Conservation (phyloP, 2,888 invertebrate genomes). For the Eilema griseolum region DNA sequence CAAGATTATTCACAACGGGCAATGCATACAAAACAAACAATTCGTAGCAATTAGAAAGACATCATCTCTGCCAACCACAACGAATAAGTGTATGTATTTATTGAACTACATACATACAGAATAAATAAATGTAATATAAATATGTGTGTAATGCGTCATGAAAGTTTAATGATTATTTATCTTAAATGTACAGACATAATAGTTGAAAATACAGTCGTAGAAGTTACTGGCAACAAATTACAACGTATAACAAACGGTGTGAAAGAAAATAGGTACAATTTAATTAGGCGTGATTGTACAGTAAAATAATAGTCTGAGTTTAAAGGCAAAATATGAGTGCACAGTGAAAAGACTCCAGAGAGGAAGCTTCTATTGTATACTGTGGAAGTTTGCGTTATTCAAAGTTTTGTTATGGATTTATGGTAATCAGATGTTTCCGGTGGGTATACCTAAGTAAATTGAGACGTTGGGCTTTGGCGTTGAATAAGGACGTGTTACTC, state of each 20-base stretch:
- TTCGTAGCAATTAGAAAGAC: too few species aligned
- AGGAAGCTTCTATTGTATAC: conserved; percentile 53
- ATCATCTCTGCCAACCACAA: too few species aligned
- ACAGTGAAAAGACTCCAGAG: conserved; percentile 27
- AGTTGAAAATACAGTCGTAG: neutral
- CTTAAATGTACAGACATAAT: neutral
- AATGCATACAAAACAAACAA: too few species aligned
- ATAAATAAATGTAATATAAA: neutral
- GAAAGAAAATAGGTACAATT: conserved; percentile 1
- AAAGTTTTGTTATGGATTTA: conserved; percentile 58
- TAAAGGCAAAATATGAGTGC: conserved; percentile 32
- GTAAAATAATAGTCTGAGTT: conserved; percentile 39
- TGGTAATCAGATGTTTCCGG: conserved; percentile 53
- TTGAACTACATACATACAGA: neutral
- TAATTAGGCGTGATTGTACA: conserved; percentile 39
- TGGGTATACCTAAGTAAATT: conserved; percentile 38
- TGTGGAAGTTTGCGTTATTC: conserved; percentile 50
- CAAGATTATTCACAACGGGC: too few species aligned
- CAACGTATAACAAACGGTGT: conserved; percentile 29
- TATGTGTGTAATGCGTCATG: neutral
- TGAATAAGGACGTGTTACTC: conserved; percentile 27
- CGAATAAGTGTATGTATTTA: too few species aligned
- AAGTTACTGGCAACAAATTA: neutral
- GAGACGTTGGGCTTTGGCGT: conserved; percentile 37
- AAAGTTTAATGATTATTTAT: neutral